Base-by-base conservation (phyloP, 2,888 invertebrate genomes). In the Polia nebulosa region DNA sequence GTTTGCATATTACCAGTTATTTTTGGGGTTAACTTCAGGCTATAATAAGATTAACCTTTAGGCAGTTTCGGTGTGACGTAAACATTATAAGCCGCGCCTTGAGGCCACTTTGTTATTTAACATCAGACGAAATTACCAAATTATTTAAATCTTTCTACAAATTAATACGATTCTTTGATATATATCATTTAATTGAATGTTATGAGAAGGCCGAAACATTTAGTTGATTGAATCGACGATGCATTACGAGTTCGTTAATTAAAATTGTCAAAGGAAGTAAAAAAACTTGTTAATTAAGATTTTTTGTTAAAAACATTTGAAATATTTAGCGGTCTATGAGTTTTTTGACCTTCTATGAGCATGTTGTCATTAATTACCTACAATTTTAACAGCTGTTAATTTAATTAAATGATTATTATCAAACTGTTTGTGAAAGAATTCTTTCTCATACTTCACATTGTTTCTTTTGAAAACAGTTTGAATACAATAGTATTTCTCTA, bases 1-100 rank as follows among this genome's bases (percentile, higher is more conserved):
- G 4, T 61, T 77, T 52, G 1, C 5, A 32, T 25, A 39, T 11
- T 53, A 41, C 11, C n/a, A 41, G 53, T 49, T 62, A 51, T 20
- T 55, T 64, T 62, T 59, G 36, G 29, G 20, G 13, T 55, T 15
- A 68, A 55, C 17, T 58, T 27, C 36, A 20, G 22, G 13, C 11
- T 58, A 51, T 66, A 66, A 63, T 70, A 36, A 75, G 53, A 71
- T 65, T 83, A 78, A 70, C 65, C 71, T 74, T 70, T 72, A 34
- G 17, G 34, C 41, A 45, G 34, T 66, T 72, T 60, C 25, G 29
- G 8, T 56, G 39, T 76, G 67, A 67, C 60, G 59, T 64, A 65
- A 67, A 59, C 20, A 52, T 47, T 29, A 39, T 39, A 25, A 60
- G 44, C 45, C 61, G 56, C 70, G 52, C 73, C 72, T 71, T 66